Conservation (phyloP, 2,113 vertebrate genomes). For the Hiodon alosoides region DNA sequence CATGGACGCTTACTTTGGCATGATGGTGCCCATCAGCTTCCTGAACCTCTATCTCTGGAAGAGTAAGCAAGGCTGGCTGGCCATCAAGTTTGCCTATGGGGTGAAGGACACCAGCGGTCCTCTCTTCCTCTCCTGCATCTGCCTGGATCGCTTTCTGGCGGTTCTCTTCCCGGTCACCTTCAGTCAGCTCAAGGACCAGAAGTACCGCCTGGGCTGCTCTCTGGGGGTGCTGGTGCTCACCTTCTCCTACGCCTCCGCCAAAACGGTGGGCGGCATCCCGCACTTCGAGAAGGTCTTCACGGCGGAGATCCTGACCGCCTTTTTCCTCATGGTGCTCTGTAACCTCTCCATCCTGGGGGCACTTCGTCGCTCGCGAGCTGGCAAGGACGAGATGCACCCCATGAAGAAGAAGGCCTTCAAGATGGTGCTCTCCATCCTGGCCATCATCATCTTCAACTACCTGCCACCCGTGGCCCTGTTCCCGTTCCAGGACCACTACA, state of each 20-base stretch:
- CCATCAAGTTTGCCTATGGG: slow-evolving; percentile 55
- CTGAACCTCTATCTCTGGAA: slow-evolving; percentile 59
- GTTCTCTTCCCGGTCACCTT: slow-evolving; percentile 60
- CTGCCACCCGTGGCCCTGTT: slow-evolving; percentile 60
- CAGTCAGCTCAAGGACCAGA: slow-evolving; percentile 49
- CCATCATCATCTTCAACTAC: slow-evolving; percentile 62
- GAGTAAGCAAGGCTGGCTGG: slow-evolving; percentile 41
- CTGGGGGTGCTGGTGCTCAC: slow-evolving; percentile 53
- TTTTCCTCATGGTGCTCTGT: slow-evolving; percentile 61
- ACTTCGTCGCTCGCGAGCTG: slow-evolving; percentile 51
- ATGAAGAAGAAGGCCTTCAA: slow-evolving; percentile 69
- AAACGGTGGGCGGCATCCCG: slow-evolving; percentile 48
- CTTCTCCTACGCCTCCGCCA: slow-evolving; percentile 58
- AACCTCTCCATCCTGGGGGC: slow-evolving; percentile 58
- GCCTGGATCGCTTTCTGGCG: slow-evolving; percentile 66
- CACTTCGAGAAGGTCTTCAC: slow-evolving; percentile 67
- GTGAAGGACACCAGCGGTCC: slow-evolving; percentile 66
- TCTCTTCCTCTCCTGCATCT: slow-evolving; percentile 63
- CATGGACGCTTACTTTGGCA: slow-evolving; percentile 61
- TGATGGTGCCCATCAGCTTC: slow-evolving; percentile 49
- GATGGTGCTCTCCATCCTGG: slow-evolving; percentile 59
- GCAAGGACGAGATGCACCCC: slow-evolving; percentile 64
- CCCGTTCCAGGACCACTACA: slow-evolving; percentile 61
- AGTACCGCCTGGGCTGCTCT: slow-evolving; percentile 54
- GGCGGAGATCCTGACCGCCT: slow-evolving; percentile 49